Percentiles rank a stretch among this genome's conserved stretches.
Conservation (phyloP, 2,797 vertebrate species). For the Meriones psammophilus region DNA sequence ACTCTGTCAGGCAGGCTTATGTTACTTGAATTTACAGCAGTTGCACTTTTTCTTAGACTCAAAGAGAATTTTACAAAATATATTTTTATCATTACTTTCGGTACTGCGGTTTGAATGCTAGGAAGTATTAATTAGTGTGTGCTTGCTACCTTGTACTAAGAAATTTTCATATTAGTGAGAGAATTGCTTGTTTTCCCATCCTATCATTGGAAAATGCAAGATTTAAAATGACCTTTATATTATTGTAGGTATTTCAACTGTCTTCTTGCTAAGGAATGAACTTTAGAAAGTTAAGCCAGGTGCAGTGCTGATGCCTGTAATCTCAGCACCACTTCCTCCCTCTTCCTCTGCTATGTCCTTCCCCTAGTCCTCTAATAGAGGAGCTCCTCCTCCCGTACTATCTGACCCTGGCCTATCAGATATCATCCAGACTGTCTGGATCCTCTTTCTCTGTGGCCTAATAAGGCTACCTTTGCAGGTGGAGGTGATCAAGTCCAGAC, state of each 20-base stretch:
- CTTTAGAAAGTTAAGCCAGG: background rate
- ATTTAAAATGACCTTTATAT: conserved; percentile 41
- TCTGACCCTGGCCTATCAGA: no score
- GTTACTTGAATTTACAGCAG: conserved; percentile 48
- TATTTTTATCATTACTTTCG: background rate
- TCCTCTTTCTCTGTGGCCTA: no score
- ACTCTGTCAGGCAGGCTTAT: conserved; percentile 48
- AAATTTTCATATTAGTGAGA: background rate
- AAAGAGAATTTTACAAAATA: conserved; percentile 1
- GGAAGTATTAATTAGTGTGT: background rate
- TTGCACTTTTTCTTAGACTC: background rate
- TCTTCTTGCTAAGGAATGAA: background rate
- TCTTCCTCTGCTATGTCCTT: no score
- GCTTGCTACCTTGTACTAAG: conserved; percentile 26
- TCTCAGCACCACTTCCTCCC: no score
- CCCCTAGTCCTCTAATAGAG: no score
- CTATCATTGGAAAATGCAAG: background rate
- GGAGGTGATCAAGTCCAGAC: no score
- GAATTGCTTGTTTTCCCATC: background rate
- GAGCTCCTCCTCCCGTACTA: no score
- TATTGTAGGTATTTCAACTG: background rate
- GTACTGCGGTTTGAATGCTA: background rate
- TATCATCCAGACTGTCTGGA: no score
- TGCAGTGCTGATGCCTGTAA: no score
- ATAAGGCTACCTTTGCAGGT: no score